Evolutionary conservation across 2,888 invertebrate species (phyloP), one percentile per base, ranked within the genome.

Genomic region (Eupithecia tripunctaria): DNA sequence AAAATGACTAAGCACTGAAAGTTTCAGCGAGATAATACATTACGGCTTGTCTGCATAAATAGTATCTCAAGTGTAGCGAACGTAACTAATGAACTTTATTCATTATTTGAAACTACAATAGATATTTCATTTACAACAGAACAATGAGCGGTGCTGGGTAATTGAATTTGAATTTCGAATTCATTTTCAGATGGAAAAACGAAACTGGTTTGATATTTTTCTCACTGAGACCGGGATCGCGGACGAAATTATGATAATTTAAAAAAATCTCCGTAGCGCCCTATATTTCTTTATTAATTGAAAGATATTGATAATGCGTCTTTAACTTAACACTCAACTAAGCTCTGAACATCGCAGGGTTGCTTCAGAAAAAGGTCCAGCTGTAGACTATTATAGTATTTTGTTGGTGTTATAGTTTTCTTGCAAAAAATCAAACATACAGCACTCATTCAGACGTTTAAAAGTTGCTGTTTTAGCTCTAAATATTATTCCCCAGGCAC

Each of bases 11-110:
- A 82, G 80, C 81, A 79, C 78, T 83, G 78, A 84, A 88, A 87
- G 83, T 87, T 87, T 86, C 78, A 77, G 68, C 67, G 82, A 83
- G 84, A 85, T 87, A 85, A 85, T 87, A 84, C 82, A 88, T 85
- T 84, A 79, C 78, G 82, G 81, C 80, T 85, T 81, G 85, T 83
- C 83, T 80, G 81, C 78, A 79, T 83, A 86, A 87, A 85, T 85
- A 81, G 82, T 76, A 62, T 47, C 74, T 63, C 62, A 59, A 71
- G 64, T 67, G 82, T 77, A 82, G 81, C 51, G 63, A 70, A 65
- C 43, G 47, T 59, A 70, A 67, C 70, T 72, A 67, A 72, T 75
- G 47, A 72, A 75, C 67, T 72, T 74, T 60, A 75, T 72, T 67
- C 43, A 69, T 70, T 64, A 70, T 56, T 51, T 72, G 38, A 62